Conservation (phyloP, 2,888 invertebrate species). For the Agrypnus murinus region DNA sequence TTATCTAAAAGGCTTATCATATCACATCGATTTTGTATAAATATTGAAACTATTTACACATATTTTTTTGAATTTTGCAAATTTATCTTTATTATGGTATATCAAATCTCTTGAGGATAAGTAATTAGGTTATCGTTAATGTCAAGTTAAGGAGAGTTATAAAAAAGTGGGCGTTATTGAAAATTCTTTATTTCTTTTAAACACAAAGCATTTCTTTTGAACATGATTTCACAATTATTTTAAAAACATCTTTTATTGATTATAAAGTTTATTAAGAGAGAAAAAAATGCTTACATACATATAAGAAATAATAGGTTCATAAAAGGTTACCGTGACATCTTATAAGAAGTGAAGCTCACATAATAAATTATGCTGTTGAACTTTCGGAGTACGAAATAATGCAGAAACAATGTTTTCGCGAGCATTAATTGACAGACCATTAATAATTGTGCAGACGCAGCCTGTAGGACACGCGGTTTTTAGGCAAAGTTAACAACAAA, state of each 20-base stretch:
- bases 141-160: background rate
- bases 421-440: slow-evolving; percentile 65
- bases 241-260: too few species aligned
- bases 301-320: slow-evolving; percentile 18
- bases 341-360: slow-evolving; percentile 33
- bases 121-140: too few species aligned
- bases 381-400: slow-evolving; percentile 64
- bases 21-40: too few species aligned
- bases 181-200: background rate
- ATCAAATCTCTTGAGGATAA: too few species aligned
- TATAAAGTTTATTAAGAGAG: too few species aligned
- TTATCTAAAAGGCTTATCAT: too few species aligned
- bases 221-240: background rate
- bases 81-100: too few species aligned
- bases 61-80: too few species aligned
- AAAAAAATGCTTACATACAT: background rate
- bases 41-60: too few species aligned
- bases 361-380: slow-evolving; percentile 64
- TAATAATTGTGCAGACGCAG: slow-evolving; percentile 60
- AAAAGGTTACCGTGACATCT: slow-evolving; percentile 30
- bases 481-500: slow-evolving; percentile 26
- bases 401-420: slow-evolving; percentile 65
- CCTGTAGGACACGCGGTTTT: slow-evolving; percentile 29
- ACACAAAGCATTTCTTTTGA: background rate
- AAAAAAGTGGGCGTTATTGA: background rate